These are phyloP conservation scores for Xiphias gladius DNA, from an alignment of 2,113 vertebrate genomes.

Conservation along the genomic window DNA sequence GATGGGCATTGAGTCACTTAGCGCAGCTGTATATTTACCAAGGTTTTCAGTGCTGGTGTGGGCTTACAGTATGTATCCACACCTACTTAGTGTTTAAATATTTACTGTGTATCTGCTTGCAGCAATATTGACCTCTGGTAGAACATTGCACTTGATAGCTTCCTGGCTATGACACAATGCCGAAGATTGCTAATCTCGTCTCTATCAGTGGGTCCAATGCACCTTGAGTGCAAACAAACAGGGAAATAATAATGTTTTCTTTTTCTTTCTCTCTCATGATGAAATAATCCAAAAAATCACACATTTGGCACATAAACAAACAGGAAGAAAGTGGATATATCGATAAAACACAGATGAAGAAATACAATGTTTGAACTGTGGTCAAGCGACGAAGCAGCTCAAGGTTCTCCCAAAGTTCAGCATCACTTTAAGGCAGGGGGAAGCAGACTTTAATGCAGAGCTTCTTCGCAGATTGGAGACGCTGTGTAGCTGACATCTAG, in stretches of 20 bases:
- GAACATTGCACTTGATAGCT: not conserved
- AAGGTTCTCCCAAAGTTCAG: not conserved
- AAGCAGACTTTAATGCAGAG: not conserved
- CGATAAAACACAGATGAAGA: not conserved
- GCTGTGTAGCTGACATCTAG: too few species aligned
- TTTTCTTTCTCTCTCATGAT: not conserved
- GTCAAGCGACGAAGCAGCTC: not conserved
- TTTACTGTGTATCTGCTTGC: conserved; percentile 52
- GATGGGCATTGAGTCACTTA: not conserved
- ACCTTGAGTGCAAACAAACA: not conserved
- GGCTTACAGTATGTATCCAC: not conserved
- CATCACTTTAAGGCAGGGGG: not conserved
- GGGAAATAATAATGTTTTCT: not conserved
- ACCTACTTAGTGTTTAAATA: conserved; percentile 33
- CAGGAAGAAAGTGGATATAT: not conserved
- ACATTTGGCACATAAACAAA: not conserved
- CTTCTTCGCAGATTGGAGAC: not conserved
- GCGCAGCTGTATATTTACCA: conserved; percentile 17
- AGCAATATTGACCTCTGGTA: conserved; percentile 14
- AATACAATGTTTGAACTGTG: not conserved
- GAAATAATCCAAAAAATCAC: not conserved
- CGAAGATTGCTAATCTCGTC: not conserved
- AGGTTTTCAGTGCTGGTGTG: not conserved
- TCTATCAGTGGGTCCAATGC: not conserved
- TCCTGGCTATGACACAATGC: not conserved